Percentiles rank a stretch among this genome's conserved stretches.
Conservation (phyloP, 2,113 vertebrate species). For the Myotis lucifugus region DNA sequence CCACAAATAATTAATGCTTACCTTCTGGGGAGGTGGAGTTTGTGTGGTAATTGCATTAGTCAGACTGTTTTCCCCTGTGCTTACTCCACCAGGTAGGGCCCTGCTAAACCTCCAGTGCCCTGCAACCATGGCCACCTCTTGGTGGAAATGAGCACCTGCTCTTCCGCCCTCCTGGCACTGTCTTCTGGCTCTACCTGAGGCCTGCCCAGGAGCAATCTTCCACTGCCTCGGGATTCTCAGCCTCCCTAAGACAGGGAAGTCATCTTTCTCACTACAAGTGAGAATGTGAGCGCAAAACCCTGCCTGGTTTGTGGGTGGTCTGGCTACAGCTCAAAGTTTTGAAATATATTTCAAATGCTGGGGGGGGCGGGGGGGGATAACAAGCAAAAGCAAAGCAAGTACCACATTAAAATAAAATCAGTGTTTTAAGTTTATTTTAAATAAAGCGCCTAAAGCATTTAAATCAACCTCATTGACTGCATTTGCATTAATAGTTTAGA, state of each 20-base stretch:
- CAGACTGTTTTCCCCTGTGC: not conserved
- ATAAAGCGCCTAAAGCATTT: not conserved
- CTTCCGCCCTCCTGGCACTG: too few species aligned
- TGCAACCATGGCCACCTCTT: not conserved
- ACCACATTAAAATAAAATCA: constrained; percentile 24
- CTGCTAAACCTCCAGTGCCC: not conserved
- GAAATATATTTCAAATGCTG: not conserved
- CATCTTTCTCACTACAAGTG: not conserved
- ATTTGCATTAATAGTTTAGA: not conserved
- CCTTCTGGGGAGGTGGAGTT: not conserved
- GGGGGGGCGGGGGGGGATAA: not conserved
- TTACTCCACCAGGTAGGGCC: not conserved
- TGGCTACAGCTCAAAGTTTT: not conserved
- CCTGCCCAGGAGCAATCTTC: not conserved
- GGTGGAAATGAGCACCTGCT: not conserved
- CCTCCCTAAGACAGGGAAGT: not conserved
- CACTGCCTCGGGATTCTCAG: not conserved
- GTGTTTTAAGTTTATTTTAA: not conserved
- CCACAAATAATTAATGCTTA: not conserved
- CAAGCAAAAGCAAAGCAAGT: constrained; percentile 11
- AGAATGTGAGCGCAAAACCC: not conserved
- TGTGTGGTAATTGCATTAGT: not conserved
- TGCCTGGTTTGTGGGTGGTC: constrained; percentile 42
- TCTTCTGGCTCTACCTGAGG: not conserved
- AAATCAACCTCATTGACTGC: not conserved